Evolutionary conservation across 2,113 vertebrate species (phyloP), one percentile per base, ranked within the genome.

Genomic region (Melospiza georgiana): DNA sequence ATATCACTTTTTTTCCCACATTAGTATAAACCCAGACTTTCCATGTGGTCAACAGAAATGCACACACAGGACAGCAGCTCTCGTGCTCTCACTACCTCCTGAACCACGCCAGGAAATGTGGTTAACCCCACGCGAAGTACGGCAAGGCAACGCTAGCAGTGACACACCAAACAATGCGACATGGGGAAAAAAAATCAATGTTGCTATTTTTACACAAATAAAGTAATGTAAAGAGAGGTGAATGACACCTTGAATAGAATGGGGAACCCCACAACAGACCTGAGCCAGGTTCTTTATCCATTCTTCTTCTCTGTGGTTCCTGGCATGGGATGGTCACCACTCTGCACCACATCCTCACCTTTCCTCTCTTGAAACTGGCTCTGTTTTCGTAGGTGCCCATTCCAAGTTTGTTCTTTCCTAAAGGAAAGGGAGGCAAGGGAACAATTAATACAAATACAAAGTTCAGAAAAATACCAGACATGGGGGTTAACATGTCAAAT

Each of bases 251-350:
- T 1, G 1, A 39, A 33, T n/a, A 76, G 21, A 51, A 11, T 0
- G 6, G 65, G 39, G n/a, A 68, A 39, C 5, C 5, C n/a, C 8
- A 4, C 0, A 0, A 24, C 15, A 59, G 37, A 88, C 12, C 15
- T 24, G 30, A 86, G 19, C 23, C 2, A 1, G 27, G 4, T 46
- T 6, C 37, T 77, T 51, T 12, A 16, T 10, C 33, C 2, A 2
- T 16, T 35, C 35, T 87, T 78, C 23, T 51, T 88, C 30, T 8
- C 30, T 2, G 0, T 12, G 46, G 30, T 74, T 21, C 13, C n/a
- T 4, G 3, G 14, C 2, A 2, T 31, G 24, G 27, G 30, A 52
- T 0, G 0, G 19, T 37, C 58, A 65, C 35, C 1, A 8, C 11
- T 59, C 35, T 41, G 27, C 48, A 43, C 19, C 10, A 9, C 20